Evolutionary conservation across 2,113 vertebrate genomes (phyloP).

Genomic region (Tauraco erythrolophus): DNA sequence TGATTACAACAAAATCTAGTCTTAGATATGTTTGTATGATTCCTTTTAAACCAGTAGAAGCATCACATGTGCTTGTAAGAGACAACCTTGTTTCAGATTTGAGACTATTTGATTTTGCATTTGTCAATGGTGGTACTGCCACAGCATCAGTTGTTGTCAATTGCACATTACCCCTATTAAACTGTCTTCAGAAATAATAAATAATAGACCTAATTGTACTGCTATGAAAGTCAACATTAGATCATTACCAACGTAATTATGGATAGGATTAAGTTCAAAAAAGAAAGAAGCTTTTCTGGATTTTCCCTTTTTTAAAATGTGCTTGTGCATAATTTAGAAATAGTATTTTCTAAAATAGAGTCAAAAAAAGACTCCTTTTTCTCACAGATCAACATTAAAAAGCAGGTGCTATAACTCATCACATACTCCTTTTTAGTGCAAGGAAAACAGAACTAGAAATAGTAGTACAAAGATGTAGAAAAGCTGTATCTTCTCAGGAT

Average conservation of each 20-base stretch:
- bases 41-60: neutral
- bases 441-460: neutral
- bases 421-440: neutral
- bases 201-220: neutral
- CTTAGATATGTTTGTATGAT: neutral
- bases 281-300: neutral
- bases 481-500: neutral
- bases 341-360: neutral
- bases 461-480: neutral
- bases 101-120: neutral
- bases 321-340: neutral
- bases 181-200: neutral
- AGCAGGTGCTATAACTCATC: neutral
- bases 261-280: neutral
- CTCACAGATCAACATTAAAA: neutral
- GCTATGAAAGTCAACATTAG: neutral
- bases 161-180: neutral
- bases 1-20: too few species aligned
- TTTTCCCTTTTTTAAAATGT: neutral
- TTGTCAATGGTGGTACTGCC: neutral
- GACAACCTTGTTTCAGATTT: neutral
- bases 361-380: neutral
- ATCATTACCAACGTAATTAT: neutral
- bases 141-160: neutral
- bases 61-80: neutral